phyloP scores from a whole-genome alignment of 1,140 invertebrate species.

The Drosophila sulfurigaster region DNA sequence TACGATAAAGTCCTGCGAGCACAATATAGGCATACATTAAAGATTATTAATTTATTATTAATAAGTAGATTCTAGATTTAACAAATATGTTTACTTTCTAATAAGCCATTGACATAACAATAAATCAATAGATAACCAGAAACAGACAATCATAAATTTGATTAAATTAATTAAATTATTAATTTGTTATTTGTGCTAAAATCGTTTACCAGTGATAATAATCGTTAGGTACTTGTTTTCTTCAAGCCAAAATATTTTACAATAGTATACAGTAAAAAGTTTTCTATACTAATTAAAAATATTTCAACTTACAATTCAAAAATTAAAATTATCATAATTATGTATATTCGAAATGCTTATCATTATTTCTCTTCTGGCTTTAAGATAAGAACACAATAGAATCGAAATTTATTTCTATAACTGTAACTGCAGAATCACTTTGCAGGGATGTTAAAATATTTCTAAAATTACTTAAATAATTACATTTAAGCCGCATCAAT shows the following conservation, averaged over 20 bases:
- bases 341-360: slow-evolving; percentile 3
- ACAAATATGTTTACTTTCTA: slow-evolving; percentile 46
- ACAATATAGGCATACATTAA: slow-evolving; percentile 20
- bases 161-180: background rate
- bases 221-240: background rate
- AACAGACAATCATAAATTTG: slow-evolving; percentile 4
- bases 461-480: slow-evolving; percentile 6
- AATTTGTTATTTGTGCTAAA: background rate
- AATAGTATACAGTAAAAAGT: slow-evolving; percentile 11
- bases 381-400: slow-evolving; percentile 4
- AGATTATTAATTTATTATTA: slow-evolving; percentile 32
- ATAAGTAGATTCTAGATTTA: slow-evolving; percentile 43
- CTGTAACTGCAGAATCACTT: background rate
- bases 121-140: background rate
- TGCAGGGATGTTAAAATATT: background rate
- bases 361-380: background rate
- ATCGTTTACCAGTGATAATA: background rate
- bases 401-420: slow-evolving; percentile 14
- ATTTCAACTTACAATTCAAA: slow-evolving; percentile 17
- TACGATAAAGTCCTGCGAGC: slow-evolving; percentile 22
- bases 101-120: slow-evolving; percentile 34
- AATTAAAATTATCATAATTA: slow-evolving; percentile 1
- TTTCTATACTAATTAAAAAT: slow-evolving; percentile 27
- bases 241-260: slow-evolving; percentile 17
- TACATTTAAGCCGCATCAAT: slow-evolving; percentile 71